Evolutionary conservation across 2,888 invertebrate genomes (phyloP).

Genomic region (Erebia epiphron): DNA sequence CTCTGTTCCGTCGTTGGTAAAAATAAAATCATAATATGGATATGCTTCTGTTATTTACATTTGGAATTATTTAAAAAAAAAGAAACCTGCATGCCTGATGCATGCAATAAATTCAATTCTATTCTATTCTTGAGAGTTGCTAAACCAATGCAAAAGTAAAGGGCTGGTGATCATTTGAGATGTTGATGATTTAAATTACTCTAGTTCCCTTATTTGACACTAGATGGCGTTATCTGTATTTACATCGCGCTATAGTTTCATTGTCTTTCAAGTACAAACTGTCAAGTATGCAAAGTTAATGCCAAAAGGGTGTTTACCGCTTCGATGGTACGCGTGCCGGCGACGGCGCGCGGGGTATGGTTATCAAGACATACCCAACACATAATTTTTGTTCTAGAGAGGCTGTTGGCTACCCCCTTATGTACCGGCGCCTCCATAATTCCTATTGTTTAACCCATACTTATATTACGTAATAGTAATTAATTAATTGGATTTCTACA

Average conservation of each 20-base stretch:
- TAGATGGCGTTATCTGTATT: slow-evolving; percentile 51
- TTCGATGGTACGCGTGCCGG: slow-evolving; percentile 85
- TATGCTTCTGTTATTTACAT: too few species aligned
- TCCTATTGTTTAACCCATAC: too few species aligned
- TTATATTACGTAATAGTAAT: too few species aligned
- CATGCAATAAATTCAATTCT: too few species aligned
- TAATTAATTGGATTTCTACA: too few species aligned
- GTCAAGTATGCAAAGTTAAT: not conserved
- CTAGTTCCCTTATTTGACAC: not conserved
- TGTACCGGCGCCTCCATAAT: slow-evolving; percentile 84
- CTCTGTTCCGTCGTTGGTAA: too few species aligned
- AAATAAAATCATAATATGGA: too few species aligned
- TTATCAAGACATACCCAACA: slow-evolving; percentile 94
- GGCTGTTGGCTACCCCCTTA: slow-evolving; percentile 87
- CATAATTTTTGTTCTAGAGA: slow-evolving; percentile 87
- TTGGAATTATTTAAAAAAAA: too few species aligned
- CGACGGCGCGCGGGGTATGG: slow-evolving; percentile 88
- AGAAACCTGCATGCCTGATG: too few species aligned
- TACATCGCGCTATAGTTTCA: slow-evolving; percentile 49
- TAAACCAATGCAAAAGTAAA: too few species aligned
- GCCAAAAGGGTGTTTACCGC: slow-evolving; percentile 88
- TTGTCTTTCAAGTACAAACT: not conserved
- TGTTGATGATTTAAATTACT: not conserved
- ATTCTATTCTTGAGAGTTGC: too few species aligned
- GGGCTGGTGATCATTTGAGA: too few species aligned